These are phyloP conservation scores for Podiceps cristatus DNA, from an alignment of 2,113 vertebrate species.

Conservation along the genomic window DNA sequence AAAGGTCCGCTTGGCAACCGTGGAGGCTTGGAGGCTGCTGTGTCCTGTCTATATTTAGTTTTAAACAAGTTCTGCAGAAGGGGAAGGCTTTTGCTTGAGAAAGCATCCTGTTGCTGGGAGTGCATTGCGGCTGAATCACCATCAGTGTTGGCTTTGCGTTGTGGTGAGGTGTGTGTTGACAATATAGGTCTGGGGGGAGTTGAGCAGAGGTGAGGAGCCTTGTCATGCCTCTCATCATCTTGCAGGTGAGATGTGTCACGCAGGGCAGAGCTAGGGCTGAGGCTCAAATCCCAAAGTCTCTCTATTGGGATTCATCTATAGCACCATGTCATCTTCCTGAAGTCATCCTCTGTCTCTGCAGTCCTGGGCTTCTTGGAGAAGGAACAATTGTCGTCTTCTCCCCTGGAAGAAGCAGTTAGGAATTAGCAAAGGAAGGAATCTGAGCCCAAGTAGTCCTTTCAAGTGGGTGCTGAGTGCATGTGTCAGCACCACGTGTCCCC, in stretches of 20 bases:
- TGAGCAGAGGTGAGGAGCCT: neutral
- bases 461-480: neutral
- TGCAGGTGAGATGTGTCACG: neutral
- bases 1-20: neutral
- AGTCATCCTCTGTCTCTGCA: neutral
- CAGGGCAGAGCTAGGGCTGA: neutral
- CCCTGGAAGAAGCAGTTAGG: neutral
- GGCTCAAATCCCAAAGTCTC: neutral
- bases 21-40: neutral
- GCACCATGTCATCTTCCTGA: neutral
- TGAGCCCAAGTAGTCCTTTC: neutral
- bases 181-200: neutral
- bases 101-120: neutral
- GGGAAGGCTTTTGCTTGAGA: neutral
- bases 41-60: neutral
- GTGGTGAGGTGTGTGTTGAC: accelerated
- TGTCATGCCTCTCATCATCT: neutral
- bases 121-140: accelerated
- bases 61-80: constrained; percentile 22
- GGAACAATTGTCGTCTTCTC: neutral
- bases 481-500: neutral
- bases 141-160: accelerated
- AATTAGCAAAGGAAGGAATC: neutral
- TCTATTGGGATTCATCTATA: neutral
- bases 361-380: neutral